phyloP scores from a whole-genome alignment of 2,888 invertebrate genomes.

The Rotaria socialis region DNA sequence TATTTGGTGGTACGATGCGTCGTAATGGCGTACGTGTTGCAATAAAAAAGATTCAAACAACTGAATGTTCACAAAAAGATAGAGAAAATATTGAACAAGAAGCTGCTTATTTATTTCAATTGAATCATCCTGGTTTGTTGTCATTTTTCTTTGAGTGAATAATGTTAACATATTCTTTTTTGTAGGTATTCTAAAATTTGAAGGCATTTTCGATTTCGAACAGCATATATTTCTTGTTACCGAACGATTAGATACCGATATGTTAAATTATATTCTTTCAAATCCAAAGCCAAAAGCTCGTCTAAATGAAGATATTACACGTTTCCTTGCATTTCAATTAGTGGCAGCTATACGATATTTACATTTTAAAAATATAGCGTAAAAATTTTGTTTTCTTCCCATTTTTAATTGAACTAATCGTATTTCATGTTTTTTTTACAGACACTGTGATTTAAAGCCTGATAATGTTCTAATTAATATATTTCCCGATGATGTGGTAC shows the following conservation, averaged over 20 bases:
- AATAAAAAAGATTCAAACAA: slow-evolving; percentile 31
- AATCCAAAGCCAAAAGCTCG: slow-evolving; percentile 16
- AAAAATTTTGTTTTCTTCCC: neutral
- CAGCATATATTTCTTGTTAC: slow-evolving; percentile 32
- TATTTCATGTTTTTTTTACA: neutral
- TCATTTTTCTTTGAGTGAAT: neutral
- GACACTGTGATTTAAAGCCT: slow-evolving; percentile 21
- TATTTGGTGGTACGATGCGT: slow-evolving; percentile 19
- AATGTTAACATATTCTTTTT: neutral
- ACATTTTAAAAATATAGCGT: slow-evolving; percentile 36
- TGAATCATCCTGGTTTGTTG: slow-evolving; percentile 25
- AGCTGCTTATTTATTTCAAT: slow-evolving; percentile 31
- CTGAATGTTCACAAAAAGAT: neutral
- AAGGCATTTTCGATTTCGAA: slow-evolving; percentile 28
- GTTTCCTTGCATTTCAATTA: slow-evolving; percentile 33
- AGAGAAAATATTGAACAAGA: slow-evolving; percentile 33
- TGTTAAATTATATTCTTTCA: slow-evolving; percentile 34
- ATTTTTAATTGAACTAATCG: neutral
- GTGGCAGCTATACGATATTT: slow-evolving; percentile 25
- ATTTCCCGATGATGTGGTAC: slow-evolving; percentile 5
- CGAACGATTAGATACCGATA: slow-evolving; percentile 23
- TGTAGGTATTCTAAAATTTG: slow-evolving; percentile 17
- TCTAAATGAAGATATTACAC: neutral
- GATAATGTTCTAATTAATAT: slow-evolving; percentile 35
- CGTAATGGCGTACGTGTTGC: slow-evolving; percentile 14